Evolutionary conservation across 2,797 vertebrate genomes (phyloP).

Genomic region (Arnoldichthys spilopterus): DNA sequence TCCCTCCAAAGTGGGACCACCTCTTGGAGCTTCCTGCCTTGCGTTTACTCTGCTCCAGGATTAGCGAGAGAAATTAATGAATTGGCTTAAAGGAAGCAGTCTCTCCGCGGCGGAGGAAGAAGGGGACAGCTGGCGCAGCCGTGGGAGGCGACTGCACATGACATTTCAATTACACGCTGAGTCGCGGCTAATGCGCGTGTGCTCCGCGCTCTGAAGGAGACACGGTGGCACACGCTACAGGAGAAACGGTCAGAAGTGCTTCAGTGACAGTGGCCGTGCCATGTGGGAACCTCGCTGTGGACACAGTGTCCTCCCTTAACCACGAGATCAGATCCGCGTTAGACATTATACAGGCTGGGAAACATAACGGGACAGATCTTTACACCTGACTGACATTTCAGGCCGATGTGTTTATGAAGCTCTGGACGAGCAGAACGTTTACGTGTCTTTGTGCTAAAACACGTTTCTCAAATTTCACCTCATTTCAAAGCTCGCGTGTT

Average conservation of each 20-base stretch:
- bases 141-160: conserved; percentile 82
- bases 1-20: conserved; percentile 17
- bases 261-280: background rate
- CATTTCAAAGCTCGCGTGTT: no score
- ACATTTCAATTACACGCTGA: conserved; percentile 80
- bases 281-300: background rate
- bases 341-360: no score
- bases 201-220: conserved; percentile 30
- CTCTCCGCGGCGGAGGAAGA: conserved; percentile 45
- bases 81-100: conserved; percentile 50
- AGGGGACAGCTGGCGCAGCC: conserved; percentile 81
- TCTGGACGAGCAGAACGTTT: no score
- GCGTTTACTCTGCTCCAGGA: conserved; percentile 38
- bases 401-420: no score
- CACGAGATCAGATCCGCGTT: no score
- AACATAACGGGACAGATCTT: no score
- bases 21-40: conserved; percentile 35
- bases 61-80: conserved; percentile 55
- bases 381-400: no score
- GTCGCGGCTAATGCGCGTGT: conserved; percentile 40
- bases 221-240: conserved; percentile 20
- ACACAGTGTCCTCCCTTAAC: background rate
- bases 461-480: no score
- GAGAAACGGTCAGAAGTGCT: conserved; percentile 11
- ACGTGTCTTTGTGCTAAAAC: no score